These are phyloP conservation scores for Brachypalpus laphriformis DNA, from an alignment of 2,888 invertebrate genomes.

Conservation along the genomic window DNA sequence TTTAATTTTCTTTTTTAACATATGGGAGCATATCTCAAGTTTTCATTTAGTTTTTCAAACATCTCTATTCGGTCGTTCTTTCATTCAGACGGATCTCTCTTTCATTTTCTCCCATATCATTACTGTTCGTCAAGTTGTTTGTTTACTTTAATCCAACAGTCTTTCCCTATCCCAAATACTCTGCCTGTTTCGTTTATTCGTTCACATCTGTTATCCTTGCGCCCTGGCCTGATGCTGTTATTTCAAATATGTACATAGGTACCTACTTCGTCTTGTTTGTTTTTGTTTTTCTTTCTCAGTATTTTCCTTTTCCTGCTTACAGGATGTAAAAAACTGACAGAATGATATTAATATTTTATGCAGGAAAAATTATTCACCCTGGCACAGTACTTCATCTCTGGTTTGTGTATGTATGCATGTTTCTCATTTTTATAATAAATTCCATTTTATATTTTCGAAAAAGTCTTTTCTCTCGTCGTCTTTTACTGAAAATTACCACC, in stretches of 20 bases:
- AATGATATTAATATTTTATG: constrained; percentile 38
- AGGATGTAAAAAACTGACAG: constrained; percentile 17
- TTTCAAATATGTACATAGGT: constrained; percentile 2
- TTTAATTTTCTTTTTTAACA: constrained; percentile 1
- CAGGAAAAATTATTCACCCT: constrained; percentile 33
- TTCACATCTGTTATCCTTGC: constrained; percentile 30
- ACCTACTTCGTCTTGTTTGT: constrained; percentile 10
- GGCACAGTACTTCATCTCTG: neutral
- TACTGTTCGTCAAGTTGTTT: constrained; percentile 15
- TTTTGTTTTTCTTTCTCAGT: constrained; percentile 4
- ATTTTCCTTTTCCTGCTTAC: neutral
- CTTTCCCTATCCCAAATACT: neutral
- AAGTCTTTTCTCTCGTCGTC: neutral
- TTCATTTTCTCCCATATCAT: constrained; percentile 10
- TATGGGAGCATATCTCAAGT: constrained; percentile 4
- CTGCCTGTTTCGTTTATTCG: neutral
- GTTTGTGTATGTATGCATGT: neutral
- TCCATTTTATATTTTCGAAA: constrained; percentile 20
- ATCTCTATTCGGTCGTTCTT: neutral
- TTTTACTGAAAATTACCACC: constrained; percentile 35
- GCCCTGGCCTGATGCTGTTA: neutral
- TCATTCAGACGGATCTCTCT: neutral
- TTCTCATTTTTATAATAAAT: constrained; percentile 5
- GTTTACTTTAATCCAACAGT: constrained; percentile 21
- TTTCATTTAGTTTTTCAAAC: neutral